These are phyloP conservation scores for Phenacoccus solenopsis DNA, from an alignment of 1,140 invertebrate genomes.

Conservation along the genomic window DNA sequence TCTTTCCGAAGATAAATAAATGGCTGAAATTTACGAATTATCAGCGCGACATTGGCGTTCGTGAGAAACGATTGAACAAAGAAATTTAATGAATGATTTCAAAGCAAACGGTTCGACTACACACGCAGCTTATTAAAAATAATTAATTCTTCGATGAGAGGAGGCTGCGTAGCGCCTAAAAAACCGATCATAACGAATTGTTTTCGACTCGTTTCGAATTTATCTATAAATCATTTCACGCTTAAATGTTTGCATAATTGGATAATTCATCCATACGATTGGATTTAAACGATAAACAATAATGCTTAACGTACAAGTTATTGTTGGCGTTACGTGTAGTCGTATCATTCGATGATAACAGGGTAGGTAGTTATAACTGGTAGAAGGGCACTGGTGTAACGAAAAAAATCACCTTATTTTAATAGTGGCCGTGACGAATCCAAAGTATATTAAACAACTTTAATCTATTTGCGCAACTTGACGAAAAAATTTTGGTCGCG, in stretches of 20 bases:
- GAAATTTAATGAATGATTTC: not conserved
- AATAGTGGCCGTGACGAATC: not conserved
- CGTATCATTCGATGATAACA: not conserved
- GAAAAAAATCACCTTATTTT: not conserved
- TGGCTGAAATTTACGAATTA: not conserved
- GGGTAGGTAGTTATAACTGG: not conserved
- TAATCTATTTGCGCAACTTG: not conserved
- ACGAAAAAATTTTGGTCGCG: not conserved
- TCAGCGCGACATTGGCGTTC: not conserved
- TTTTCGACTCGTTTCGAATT: not conserved
- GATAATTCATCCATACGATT: slow-evolving; percentile 2
- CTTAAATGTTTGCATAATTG: not conserved
- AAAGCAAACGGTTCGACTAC: not conserved
- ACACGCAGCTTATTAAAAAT: slow-evolving; percentile 2
- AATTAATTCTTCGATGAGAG: not conserved
- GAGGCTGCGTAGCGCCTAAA: not conserved
- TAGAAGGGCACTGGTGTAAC: too few relatives aligned
- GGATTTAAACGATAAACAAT: not conserved
- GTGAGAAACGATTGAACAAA: not conserved
- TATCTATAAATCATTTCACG: slow-evolving; percentile 3
- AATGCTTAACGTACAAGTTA: not conserved
- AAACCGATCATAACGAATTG: not conserved
- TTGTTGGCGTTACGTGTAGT: not conserved
- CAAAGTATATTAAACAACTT: not conserved
- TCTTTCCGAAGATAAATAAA: too few relatives aligned